A percentile compares a stretch with the other conserved stretches of the same genome.
Conservation (phyloP, 2,888 invertebrate species). For the Caradrina clavipalpis region DNA sequence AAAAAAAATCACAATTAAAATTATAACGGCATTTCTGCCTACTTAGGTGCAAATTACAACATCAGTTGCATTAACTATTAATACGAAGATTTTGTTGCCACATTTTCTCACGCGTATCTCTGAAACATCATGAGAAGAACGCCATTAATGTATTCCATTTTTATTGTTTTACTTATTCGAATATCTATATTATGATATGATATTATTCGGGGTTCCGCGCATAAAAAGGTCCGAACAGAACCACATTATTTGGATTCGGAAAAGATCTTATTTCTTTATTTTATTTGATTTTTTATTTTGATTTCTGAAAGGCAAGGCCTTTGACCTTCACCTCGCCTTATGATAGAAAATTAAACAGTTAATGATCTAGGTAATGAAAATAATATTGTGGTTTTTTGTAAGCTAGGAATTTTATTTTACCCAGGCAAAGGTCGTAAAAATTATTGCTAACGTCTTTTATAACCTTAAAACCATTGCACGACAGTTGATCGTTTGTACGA, state of each 20-base stretch:
- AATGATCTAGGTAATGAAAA: background rate
- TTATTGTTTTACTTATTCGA: background rate
- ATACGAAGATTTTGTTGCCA: background rate
- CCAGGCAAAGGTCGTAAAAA: conserved; percentile 11
- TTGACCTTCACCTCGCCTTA: too few relatives aligned
- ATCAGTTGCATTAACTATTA: background rate
- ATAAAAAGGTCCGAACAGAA: background rate
- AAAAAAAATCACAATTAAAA: too few relatives aligned
- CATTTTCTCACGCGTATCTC: background rate
- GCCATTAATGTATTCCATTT: background rate
- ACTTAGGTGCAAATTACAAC: background rate
- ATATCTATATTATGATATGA: background rate
- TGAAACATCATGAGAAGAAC: background rate
- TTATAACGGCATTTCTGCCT: too few relatives aligned
- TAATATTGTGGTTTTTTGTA: background rate
- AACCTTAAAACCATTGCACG: conserved; percentile 39
- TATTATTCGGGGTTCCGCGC: background rate
- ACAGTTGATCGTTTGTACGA: conserved; percentile 33
- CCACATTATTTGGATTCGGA: background rate
- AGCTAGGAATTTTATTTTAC: background rate
- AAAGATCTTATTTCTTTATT: background rate
- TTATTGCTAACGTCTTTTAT: conserved; percentile 29
- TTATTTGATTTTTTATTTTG: background rate
- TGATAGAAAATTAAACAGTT: too few relatives aligned
- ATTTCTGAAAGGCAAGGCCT: too few relatives aligned